Percentiles rank a stretch among this genome's conserved stretches.
Evolutionary conservation across 2,113 vertebrate species (phyloP).

Genomic region (Vombatus ursinus): DNA sequence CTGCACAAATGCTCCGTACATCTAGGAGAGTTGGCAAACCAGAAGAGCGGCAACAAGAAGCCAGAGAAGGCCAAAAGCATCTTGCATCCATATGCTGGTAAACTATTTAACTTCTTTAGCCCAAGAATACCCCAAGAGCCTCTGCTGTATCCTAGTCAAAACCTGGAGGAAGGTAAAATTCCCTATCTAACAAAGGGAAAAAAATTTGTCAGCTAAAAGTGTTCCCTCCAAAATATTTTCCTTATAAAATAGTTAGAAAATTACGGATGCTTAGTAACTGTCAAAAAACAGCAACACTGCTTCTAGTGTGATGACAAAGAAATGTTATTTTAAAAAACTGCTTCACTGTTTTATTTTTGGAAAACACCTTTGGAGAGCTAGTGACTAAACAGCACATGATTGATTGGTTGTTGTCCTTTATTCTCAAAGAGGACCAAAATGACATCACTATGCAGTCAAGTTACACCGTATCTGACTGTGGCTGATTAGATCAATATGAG

Average conservation of each 20-base stretch:
- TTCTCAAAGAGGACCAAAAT: too few species aligned
- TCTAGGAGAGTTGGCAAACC: background rate
- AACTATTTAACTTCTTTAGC: background rate
- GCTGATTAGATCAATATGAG: too few species aligned
- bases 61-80: background rate
- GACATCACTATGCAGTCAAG: too few species aligned
- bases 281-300: background rate
- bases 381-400: background rate
- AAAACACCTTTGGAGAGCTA: background rate
- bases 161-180: constrained; percentile 24
- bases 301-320: constrained; percentile 28
- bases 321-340: background rate
- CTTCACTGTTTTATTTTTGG: background rate
- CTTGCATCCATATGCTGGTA: background rate
- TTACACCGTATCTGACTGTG: too few species aligned
- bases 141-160: background rate
- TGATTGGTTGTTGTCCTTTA: too few species aligned
- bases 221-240: background rate
- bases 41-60: background rate
- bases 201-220: background rate
- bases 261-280: background rate
- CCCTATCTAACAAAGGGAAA: background rate
- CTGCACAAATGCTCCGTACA: constrained; percentile 11
- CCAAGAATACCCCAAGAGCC: background rate
- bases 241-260: background rate